These are phyloP conservation scores for Petaurus breviceps DNA, from an alignment of 2,113 vertebrate genomes.

Conservation along the genomic window DNA sequence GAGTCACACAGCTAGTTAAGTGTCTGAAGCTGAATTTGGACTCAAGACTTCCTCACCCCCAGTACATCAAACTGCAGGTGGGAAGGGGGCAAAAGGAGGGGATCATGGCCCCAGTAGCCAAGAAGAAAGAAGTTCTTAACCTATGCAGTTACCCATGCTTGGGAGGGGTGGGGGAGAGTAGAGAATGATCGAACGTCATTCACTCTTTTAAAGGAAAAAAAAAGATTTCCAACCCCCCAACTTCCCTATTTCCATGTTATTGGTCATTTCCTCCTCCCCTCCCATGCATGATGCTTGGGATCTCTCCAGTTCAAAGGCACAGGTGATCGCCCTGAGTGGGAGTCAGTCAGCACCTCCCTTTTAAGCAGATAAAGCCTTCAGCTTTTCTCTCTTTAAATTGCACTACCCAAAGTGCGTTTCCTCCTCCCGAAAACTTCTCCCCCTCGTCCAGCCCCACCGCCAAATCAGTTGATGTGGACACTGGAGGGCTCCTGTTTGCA, in stretches of 20 bases:
- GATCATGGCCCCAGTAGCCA: background rate
- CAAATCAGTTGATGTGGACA: conserved; percentile 79
- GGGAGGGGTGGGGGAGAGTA: background rate
- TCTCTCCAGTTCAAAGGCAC: conserved; percentile 66
- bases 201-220: background rate
- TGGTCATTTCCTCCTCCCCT: background rate
- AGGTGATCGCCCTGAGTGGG: conserved; percentile 80
- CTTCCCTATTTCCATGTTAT: background rate
- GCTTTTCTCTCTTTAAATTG: conserved; percentile 33
- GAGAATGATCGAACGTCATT: background rate
- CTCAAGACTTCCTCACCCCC: background rate
- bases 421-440: background rate
- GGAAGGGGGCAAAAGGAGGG: background rate
- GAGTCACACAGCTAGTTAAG: background rate
- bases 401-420: background rate
- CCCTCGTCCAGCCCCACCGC: background rate
- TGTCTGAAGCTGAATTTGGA: background rate
- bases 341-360: conserved; percentile 84
- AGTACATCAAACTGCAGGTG: background rate
- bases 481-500: conserved; percentile 84
- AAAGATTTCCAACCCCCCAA: background rate
- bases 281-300: background rate
- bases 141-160: background rate
- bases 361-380: conserved; percentile 84
- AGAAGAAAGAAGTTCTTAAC: background rate